Evolutionary conservation across 2,113 vertebrate species (phyloP).

Genomic region (Notarius quadriscutis): DNA sequence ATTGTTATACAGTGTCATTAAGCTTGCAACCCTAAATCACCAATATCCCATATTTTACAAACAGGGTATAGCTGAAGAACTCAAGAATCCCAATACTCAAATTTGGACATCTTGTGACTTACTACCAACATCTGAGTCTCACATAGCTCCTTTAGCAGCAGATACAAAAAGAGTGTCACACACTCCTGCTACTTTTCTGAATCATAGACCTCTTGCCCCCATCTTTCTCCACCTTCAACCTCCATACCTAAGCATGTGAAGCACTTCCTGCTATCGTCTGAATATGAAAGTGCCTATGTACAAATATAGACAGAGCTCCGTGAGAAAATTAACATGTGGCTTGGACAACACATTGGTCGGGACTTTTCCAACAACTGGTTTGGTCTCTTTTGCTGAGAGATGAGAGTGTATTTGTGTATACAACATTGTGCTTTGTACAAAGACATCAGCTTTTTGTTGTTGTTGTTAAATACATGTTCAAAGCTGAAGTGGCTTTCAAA

Average conservation of each 20-base stretch:
- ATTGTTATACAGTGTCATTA: neutral
- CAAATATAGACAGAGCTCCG: slow-evolving; percentile 61
- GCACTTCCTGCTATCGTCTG: slow-evolving; percentile 63
- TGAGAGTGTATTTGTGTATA: slow-evolving; percentile 21
- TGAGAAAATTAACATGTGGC: slow-evolving; percentile 52
- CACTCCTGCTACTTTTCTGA: slow-evolving; percentile 43
- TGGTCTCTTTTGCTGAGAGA: slow-evolving; percentile 25
- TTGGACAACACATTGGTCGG: neutral
- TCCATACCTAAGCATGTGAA: slow-evolving; percentile 66
- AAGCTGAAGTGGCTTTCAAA: neutral
- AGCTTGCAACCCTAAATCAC: neutral
- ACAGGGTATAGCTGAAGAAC: neutral
- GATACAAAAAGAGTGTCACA: slow-evolving; percentile 61
- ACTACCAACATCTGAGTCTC: slow-evolving; percentile 35
- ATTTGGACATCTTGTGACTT: neutral
- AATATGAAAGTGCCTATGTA: slow-evolving; percentile 54
- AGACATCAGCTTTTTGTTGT: slow-evolving; percentile 1
- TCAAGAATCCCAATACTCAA: neutral
- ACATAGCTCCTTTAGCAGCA: slow-evolving; percentile 59
- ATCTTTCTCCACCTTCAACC: slow-evolving; percentile 50
- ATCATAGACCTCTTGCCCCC: slow-evolving; percentile 44
- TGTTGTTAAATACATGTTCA: slow-evolving; percentile 33
- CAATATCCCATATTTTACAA: neutral
- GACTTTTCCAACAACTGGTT: slow-evolving; percentile 26
- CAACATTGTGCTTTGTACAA: neutral